Evolutionary conservation across 1,140 invertebrate species (phyloP).

Genomic region (Lutraria rhynchaena): DNA sequence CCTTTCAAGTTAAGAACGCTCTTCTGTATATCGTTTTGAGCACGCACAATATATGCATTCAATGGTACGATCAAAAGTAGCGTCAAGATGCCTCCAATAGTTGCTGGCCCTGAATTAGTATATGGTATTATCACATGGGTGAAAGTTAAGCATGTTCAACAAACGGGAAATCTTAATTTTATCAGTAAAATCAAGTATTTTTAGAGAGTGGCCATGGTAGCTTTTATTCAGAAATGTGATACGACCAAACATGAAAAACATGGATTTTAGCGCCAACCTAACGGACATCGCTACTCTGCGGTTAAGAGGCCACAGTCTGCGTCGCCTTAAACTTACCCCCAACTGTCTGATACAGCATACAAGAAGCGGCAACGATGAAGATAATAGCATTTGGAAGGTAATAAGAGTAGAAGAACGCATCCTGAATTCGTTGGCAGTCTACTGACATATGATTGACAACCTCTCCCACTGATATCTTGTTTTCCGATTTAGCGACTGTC

Average conservation of each 20-base stretch:
- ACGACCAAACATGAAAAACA: too few relatives aligned
- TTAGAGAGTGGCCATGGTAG: too few relatives aligned
- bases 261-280: too few relatives aligned
- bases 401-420: constrained; percentile 28
- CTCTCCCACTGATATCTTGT: constrained; percentile 40
- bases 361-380: not conserved
- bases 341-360: constrained; percentile 9
- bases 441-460: constrained; percentile 52
- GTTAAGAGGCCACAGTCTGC: too few relatives aligned
- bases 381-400: constrained; percentile 26
- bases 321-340: constrained; percentile 44
- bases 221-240: too few relatives aligned
- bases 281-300: too few relatives aligned
- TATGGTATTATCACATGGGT: too few relatives aligned
- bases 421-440: constrained; percentile 41
- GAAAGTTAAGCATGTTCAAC: too few relatives aligned
- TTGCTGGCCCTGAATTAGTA: constrained; percentile 33
- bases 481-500: constrained; percentile 34
- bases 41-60: constrained; percentile 4
- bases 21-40: constrained; percentile 25
- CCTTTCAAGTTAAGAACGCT: constrained; percentile 10
- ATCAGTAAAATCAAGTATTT: too few relatives aligned
- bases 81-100: constrained; percentile 1
- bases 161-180: too few relatives aligned
- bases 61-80: constrained; percentile 6